Percentiles rank a stretch among this genome's conserved stretches.
phyloP scores from a whole-genome alignment of 2,797 vertebrate genomes.

The Lophius americanus region DNA sequence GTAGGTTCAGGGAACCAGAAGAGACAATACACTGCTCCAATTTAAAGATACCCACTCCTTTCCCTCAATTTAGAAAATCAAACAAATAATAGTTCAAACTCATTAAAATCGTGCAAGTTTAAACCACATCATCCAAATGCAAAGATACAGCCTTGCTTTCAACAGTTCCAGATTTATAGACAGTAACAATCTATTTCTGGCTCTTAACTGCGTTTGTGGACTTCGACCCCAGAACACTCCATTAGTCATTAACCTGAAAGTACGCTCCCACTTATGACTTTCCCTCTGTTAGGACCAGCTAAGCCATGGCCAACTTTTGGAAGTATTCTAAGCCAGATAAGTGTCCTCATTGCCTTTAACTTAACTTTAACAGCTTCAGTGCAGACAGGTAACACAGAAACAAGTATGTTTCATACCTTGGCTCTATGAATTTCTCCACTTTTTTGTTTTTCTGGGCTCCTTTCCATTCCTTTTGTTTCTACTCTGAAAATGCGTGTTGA shows the following conservation, averaged over 20 bases:
- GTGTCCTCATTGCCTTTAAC: slow-evolving; percentile 5
- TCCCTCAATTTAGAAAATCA: neutral
- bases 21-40: neutral
- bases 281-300: slow-evolving; percentile 30
- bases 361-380: slow-evolving; percentile 17
- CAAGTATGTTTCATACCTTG: neutral
- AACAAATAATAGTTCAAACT: neutral
- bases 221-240: slow-evolving; percentile 65
- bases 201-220: slow-evolving; percentile 54
- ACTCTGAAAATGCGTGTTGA: neutral
- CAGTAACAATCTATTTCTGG: slow-evolving; percentile 34
- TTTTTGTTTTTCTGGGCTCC: slow-evolving; percentile 6
- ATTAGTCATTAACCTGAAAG: slow-evolving; percentile 83
- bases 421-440: slow-evolving; percentile 1
- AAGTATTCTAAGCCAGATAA: slow-evolving; percentile 31
- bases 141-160: slow-evolving; percentile 5
- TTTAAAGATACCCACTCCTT: neutral
- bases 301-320: slow-evolving; percentile 35
- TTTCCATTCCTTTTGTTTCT: slow-evolving; percentile 5
- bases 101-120: neutral
- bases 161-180: slow-evolving; percentile 45
- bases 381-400: neutral
- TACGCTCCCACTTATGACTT: slow-evolving; percentile 69
- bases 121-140: slow-evolving; percentile 2
- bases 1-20: neutral